phyloP scores from a whole-genome alignment of 2,888 invertebrate genomes.

The Melipona bicolor region DNA sequence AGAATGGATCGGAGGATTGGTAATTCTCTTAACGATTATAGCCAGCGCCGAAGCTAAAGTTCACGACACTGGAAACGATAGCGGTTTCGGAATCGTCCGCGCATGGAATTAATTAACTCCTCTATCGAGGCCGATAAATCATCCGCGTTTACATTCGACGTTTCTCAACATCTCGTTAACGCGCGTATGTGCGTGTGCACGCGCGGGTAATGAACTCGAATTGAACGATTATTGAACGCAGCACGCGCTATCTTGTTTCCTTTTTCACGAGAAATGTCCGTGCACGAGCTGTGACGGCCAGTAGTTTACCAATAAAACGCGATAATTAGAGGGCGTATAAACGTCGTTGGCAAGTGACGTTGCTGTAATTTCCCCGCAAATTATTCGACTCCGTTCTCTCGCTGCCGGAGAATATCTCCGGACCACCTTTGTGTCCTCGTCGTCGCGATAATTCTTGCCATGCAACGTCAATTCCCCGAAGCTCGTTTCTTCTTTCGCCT shows the following conservation, averaged over 20 bases:
- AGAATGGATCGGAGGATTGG: neutral
- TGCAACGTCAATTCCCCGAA: neutral
- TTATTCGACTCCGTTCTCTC: constrained; percentile 9
- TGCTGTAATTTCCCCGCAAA: constrained; percentile 43
- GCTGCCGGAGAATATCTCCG: neutral
- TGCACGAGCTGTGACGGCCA: neutral
- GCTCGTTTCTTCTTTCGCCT: rapidly evolving
- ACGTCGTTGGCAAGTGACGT: constrained; percentile 45
- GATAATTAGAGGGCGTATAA: constrained; percentile 59
- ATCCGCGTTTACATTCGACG: constrained; percentile 5
- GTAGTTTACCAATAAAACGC: constrained; percentile 60
- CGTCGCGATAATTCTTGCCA: constrained; percentile 7
- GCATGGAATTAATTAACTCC: constrained; percentile 52
- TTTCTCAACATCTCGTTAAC: neutral
- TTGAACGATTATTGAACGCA: constrained; percentile 34
- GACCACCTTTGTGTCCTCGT: neutral
- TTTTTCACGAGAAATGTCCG: constrained; percentile 18
- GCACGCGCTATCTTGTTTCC: constrained; percentile 18
- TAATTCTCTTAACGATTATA: neutral
- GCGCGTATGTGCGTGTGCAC: neutral
- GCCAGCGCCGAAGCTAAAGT: neutral
- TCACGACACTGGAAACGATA: neutral
- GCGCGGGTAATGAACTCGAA: constrained; percentile 54
- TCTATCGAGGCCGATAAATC: constrained; percentile 45
- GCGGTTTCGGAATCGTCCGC: constrained; percentile 15